Evolutionary conservation across 2,888 invertebrate species (phyloP).

Genomic region (Rhimphoctona megacephalus): DNA sequence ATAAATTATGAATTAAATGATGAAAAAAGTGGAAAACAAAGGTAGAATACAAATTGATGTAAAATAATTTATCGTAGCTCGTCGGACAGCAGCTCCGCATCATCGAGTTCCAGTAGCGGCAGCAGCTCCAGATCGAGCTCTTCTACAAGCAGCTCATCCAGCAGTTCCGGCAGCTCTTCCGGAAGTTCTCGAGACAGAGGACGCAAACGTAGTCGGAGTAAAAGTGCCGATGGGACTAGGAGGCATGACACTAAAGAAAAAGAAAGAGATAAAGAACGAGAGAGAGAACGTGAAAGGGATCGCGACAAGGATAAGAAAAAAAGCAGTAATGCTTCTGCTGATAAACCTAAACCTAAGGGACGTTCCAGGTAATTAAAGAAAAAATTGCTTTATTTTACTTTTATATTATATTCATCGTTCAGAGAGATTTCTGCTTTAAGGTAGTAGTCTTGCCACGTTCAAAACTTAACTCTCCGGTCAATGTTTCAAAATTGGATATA

Average conservation of each 20-base stretch:
- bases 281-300: slow-evolving; percentile 83
- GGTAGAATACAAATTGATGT: neutral
- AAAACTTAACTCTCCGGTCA: too few relatives aligned
- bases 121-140: slow-evolving; percentile 89
- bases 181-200: slow-evolving; percentile 88
- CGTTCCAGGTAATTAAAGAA: slow-evolving; percentile 82
- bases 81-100: slow-evolving; percentile 91
- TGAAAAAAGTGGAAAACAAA: neutral
- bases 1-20: too few relatives aligned
- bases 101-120: slow-evolving; percentile 85
- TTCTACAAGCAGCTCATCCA: slow-evolving; percentile 92
- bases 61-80: slow-evolving; percentile 85
- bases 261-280: slow-evolving; percentile 85
- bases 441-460: too few relatives aligned
- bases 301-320: slow-evolving; percentile 85
- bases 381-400: neutral
- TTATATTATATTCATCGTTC: neutral
- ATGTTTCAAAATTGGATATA: too few relatives aligned
- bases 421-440: neutral
- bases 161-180: slow-evolving; percentile 89
- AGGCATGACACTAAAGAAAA: slow-evolving; percentile 85
- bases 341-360: slow-evolving; percentile 84
- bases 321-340: slow-evolving; percentile 79
- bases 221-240: slow-evolving; percentile 82
- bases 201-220: slow-evolving; percentile 86